These are phyloP conservation scores for Sebastes kiyomatsui DNA, from an alignment of 2,797 vertebrate genomes.

Conservation along the genomic window DNA sequence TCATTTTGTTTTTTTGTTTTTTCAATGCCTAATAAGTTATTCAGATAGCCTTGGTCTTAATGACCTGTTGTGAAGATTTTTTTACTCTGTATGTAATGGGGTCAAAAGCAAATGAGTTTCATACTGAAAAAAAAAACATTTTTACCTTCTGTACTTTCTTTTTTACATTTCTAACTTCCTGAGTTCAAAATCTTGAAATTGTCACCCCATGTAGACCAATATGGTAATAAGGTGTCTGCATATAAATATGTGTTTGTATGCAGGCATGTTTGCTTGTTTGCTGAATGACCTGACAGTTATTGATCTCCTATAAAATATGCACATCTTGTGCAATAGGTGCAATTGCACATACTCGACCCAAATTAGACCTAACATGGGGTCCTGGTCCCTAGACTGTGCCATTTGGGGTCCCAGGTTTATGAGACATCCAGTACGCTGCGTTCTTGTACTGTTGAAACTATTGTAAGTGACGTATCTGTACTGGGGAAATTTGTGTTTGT, in stretches of 20 bases:
- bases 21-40: background rate
- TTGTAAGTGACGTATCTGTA: background rate
- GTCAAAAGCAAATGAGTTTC: background rate
- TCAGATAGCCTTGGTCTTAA: background rate
- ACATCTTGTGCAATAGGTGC: background rate
- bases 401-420: background rate
- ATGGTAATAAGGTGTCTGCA: background rate
- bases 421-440: background rate
- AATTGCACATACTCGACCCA: background rate
- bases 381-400: background rate
- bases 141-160: background rate
- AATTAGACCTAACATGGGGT: background rate
- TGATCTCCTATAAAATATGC: background rate
- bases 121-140: background rate
- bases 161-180: background rate
- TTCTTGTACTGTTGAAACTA: background rate
- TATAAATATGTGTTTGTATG: background rate
- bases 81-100: background rate
- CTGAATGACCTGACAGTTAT: background rate
- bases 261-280: background rate
- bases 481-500: accelerated
- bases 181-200: background rate
- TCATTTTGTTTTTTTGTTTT: background rate
- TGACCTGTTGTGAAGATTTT: background rate
- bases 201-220: background rate